Evolutionary conservation across 1,140 invertebrate species (phyloP), one percentile per base, ranked within the genome.

Genomic region (Probaryconus sp.): DNA sequence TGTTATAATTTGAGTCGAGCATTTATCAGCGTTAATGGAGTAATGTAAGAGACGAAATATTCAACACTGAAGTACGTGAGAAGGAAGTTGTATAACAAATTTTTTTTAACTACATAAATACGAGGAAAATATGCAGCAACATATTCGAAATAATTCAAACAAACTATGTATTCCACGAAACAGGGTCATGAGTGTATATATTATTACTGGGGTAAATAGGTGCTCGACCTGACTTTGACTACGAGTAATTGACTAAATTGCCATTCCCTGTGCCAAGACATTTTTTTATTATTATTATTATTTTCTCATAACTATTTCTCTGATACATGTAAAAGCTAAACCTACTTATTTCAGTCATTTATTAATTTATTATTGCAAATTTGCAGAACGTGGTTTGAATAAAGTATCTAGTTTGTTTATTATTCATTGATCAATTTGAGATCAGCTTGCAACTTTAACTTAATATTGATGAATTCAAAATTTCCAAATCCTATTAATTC

Each of bases 171-270:
- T 20, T 18, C 38, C 38, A 42, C 10, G 17, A 42, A 42, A 42
- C 18, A 42, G 38, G 38, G 38, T 42, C 38, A 42, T 17, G 18
- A 42, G 4, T 18, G 38, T 42, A 42, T 42, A 21, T 42, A 42
- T 42, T 42, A 42, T 42, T 42, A 42, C 38, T 42, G 11, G 18
- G 21, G 38, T 18, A 42, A 42, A 14, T 42, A n/a, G 38, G n/a
- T 42, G 18, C 38, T 42, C 38, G 38, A 42, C 38, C 38, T 42
- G 9, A 42, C 38, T 21, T 42, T 42, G 9, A 5, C 17, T 42
- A 31, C 10, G 30, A 37, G 28, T 58, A 58, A 58, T 43, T 31
- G 40, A 43, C 35, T 14, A 38, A 38, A 38, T 38, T 38, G 18
- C 35, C 35, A 38, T 14, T 38, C 35, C 16, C 35, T 14, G 18